Evolutionary conservation across 2,113 vertebrate genomes (phyloP).

Genomic region (Daphoenositta chrysoptera): DNA sequence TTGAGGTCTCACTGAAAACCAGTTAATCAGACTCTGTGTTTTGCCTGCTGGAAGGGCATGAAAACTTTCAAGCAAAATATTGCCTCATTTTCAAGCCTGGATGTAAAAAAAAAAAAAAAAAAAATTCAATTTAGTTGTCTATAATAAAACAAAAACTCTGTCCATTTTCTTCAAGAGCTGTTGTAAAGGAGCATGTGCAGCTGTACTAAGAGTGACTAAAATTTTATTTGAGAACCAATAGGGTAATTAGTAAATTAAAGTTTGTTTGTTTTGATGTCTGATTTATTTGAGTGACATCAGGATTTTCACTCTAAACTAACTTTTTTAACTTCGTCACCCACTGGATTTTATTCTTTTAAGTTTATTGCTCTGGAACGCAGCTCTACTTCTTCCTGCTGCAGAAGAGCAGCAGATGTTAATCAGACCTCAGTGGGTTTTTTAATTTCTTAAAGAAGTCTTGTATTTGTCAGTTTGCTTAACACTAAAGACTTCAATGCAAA

Average conservation of each 20-base stretch:
- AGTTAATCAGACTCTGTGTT: neutral
- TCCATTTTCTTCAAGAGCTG: conserved; percentile 48
- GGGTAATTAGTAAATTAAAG: conserved; percentile 45
- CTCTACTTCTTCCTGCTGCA: conserved; percentile 13
- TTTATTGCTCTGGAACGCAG: neutral
- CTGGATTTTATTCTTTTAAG: neutral
- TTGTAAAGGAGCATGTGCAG: conserved; percentile 47
- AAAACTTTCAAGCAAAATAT: conserved; percentile 47
- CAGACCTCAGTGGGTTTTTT: neutral
- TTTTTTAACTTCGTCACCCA: neutral
- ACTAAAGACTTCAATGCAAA: conserved; percentile 32
- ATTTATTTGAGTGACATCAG: conserved; percentile 35
- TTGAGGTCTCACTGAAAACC: neutral
- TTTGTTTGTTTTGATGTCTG: conserved; percentile 31
- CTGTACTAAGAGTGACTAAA: conserved; percentile 58
- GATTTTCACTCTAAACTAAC: conserved; percentile 1
- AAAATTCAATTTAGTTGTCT: conserved; percentile 25
- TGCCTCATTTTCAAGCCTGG: neutral
- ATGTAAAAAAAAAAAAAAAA: conserved; percentile 59
- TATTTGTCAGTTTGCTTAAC: conserved; percentile 58
- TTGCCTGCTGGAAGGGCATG: conserved; percentile 9
- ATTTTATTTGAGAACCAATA: conserved; percentile 49
- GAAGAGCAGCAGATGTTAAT: conserved; percentile 37
- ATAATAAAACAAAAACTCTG: conserved; percentile 60
- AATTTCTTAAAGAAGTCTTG: conserved; percentile 16